These are phyloP conservation scores for Heteromormyrus szaboi DNA, from an alignment of 2,797 vertebrate genomes.

Conservation along the genomic window DNA sequence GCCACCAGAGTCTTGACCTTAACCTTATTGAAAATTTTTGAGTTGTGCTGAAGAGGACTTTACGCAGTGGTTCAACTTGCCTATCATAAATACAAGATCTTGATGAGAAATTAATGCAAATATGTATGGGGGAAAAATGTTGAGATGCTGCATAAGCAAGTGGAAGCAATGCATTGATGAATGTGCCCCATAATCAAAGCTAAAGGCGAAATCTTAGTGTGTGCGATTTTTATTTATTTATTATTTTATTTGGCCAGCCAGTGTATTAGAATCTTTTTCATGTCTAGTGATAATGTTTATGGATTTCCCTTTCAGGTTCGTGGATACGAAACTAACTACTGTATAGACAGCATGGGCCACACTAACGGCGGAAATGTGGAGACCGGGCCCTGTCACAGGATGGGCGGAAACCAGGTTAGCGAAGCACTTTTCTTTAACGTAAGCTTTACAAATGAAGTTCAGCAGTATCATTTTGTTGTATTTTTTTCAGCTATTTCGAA, in stretches of 20 bases:
- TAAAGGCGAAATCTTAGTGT: not conserved
- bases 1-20: not conserved
- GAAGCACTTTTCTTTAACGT: not conserved
- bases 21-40: not conserved
- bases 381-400: constrained; percentile 89
- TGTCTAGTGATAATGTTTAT: not conserved
- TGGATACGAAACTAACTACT: constrained; percentile 84
- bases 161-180: not conserved
- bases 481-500: constrained; percentile 79
- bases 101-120: not conserved
- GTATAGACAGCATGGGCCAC: constrained; percentile 97
- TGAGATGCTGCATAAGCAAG: not conserved
- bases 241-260: not conserved
- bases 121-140: not conserved
- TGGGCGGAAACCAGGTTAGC: constrained; percentile 95
- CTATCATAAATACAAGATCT: not conserved
- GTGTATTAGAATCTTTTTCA: not conserved
- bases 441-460: not conserved
- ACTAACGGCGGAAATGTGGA: constrained; percentile 88
- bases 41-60: not conserved
- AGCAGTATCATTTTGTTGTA: not conserved
- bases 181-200: not conserved
- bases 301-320: constrained; percentile 67
- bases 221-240: not conserved
- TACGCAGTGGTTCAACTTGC: not conserved